Evolutionary conservation across 2,113 vertebrate species (phyloP).

Genomic region (Hemibagrus wyckioides): DNA sequence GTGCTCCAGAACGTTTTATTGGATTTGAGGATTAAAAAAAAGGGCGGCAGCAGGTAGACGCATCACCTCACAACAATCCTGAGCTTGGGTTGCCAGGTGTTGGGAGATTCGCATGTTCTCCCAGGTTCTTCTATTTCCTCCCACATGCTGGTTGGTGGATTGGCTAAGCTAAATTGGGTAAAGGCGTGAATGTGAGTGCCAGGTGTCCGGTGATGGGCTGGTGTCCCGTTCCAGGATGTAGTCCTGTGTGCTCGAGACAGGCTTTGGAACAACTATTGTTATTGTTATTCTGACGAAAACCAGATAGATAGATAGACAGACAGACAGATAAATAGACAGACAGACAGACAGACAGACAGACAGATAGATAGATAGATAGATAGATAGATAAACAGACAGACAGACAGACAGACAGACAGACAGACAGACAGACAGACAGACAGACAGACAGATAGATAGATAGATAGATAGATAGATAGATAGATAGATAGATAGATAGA

Average conservation of each 20-base stretch:
- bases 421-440: background rate
- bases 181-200: background rate
- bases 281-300: background rate
- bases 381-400: background rate
- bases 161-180: background rate
- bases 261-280: background rate
- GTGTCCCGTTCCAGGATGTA: background rate
- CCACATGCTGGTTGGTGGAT: background rate
- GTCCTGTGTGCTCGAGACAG: background rate
- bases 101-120: background rate
- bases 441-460: background rate
- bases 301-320: background rate
- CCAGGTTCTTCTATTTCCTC: background rate
- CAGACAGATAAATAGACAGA: background rate
- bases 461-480: background rate
- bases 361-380: background rate
- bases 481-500: background rate
- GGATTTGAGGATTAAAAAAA: slow-evolving; percentile 14
- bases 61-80: background rate
- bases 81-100: background rate
- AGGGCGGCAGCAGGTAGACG: background rate
- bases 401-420: background rate
- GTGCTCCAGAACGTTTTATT: slow-evolving; percentile 23
- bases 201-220: background rate
- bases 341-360: background rate